Base-by-base conservation (phyloP, 30 jellyfish, hydroid and myxozoan species). In the Turritopsis rubra region DNA sequence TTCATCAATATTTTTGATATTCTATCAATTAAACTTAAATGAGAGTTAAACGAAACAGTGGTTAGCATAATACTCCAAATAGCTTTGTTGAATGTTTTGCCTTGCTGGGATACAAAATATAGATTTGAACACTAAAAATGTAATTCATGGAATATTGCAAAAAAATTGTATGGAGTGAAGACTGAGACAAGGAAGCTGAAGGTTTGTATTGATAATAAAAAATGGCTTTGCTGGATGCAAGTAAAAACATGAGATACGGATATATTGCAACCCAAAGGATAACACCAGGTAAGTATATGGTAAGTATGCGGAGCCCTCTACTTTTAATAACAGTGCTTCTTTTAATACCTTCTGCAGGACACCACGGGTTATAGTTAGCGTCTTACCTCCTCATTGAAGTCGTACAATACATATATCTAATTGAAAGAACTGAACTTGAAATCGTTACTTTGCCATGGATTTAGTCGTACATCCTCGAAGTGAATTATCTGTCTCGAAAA, bases 301-400 rank as follows among this genome's bases (percentile, higher is more conserved):
- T 27, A 68, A n/a, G 30, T n/a, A n/a, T 0, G 30, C 19, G 31
- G 28, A 68, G 9, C 28, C 77, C 30, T 7, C 77, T 68, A n/a
- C 30, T 7, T 0, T 27, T 68, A 23, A 68, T 68, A n/a, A 68
- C 19, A 68, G 30, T 68, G 31, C 77, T n/a, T 68, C 77, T 68
- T 68, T 68, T 68, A 68, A 68, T 68, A 68, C 77, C 77, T 68
- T 68, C 77, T n/a, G 77, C 31, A 68, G 30, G 30, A 68, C 30
- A 68, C 77, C 28, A 1, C 77, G 77, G 77, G 16, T 68, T 68
- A 66, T 68, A 68, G 31, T 68, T 68, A 68, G 77, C 77, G 77
- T 68, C 77, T 68, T 68, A 68, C 77, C 77, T 41, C 60, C 60
- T 68, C 77, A 68, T 68, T 68, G 77, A 68, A 68, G 77, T 68